Evolutionary conservation across 2,113 vertebrate genomes (phyloP), one percentile per base, ranked within the genome.

Genomic region (Nettapus auritus): DNA sequence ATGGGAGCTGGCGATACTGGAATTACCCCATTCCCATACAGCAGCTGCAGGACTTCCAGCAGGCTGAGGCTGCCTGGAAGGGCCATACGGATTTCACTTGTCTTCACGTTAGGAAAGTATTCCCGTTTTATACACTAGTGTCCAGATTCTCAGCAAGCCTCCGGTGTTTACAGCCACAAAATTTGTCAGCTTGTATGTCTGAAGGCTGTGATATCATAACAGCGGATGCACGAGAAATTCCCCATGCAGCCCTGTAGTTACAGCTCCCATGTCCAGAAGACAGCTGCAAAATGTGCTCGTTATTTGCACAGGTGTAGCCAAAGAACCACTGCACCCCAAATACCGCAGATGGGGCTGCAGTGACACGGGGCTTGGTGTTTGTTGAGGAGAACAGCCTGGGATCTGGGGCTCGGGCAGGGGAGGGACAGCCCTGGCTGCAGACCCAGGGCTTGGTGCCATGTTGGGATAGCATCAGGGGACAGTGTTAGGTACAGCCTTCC

Each of bases 121-220:
- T 90, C 69, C n/a, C 13, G 34, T 90, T 95, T 90, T 90, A 73
- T 66, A 73, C 36, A 20, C 84, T 33, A 40, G 86, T 67, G 70
- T 95, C 81, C 96, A 90, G 90, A 85, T 82, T 96, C 94, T 85
- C 86, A 95, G 93, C 80, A 86, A 95, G 87, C 79, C 87, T 94
- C 82, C 84, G 79, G 82, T 96, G 94, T 96, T 96, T 96, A 89
- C 95, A 96, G 92, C 86, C 70, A 50, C 86, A 77, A 82, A 85
- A 96, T 94, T 95, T 95, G 96, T 96, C 94, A 89, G 86, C 94
- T 95, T 64, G 1, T 90, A 75, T 90, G 90, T 95, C 94, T 89
- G 77, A 87, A 69, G 20, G 81, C 83, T 85, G 88, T 19, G 88
- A 82, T 92, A 28, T 53, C 76, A 1, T 21, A 82, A 36, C n/a